Base-by-base conservation (phyloP, 2,113 vertebrate genomes). In the Oceanodroma tethys region DNA sequence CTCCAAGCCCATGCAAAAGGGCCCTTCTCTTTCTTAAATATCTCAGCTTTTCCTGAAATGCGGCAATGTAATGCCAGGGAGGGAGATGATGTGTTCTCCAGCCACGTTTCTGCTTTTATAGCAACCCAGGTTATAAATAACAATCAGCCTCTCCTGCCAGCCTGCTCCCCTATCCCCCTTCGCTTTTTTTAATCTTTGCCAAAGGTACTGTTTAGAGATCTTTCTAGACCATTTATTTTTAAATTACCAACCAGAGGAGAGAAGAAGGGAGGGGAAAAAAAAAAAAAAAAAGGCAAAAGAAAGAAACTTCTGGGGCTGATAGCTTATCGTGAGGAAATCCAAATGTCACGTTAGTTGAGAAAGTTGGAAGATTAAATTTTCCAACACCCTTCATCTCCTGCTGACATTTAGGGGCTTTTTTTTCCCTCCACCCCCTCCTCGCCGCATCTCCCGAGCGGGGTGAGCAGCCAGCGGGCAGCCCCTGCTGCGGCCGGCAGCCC, bases 191-290 rank as follows among this genome's bases (percentile, higher is more conserved):
- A 97, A 98, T 98, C 98, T 98, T 98, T 98, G 98, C 98, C 98
- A 98, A 98, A 98, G 98, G 98, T 98, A 97, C 97, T 97, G 98
- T 98, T 97, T 97, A 98, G 98, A 98, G 97, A 98, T 98, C 98
- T 98, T 98, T 98, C 98, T 98, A 98, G 97, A 98, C 97, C 97
- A 98, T 98, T 98, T 98, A 98, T 97, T 98, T 98, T 98, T 98
- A 98, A 98, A 98, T 98, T 98, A 98, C 98, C 97, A 98, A 97
- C 96, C 97, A 98, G 97, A 98, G 98, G 97, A 98, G 96, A 97
- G 96, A 98, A 97, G 95, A 85, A 82, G 86, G 48, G 11, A 45
- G 6, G 38, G 76, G 62, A 88, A 53, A 42, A 25, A 95, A 92
- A 48, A 86, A 55, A 34, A 6, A 95, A 98, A 84, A 97, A 98